These are phyloP conservation scores for Cardiocondyla obscurior DNA, from an alignment of 1,140 invertebrate species.

Conservation along the genomic window DNA sequence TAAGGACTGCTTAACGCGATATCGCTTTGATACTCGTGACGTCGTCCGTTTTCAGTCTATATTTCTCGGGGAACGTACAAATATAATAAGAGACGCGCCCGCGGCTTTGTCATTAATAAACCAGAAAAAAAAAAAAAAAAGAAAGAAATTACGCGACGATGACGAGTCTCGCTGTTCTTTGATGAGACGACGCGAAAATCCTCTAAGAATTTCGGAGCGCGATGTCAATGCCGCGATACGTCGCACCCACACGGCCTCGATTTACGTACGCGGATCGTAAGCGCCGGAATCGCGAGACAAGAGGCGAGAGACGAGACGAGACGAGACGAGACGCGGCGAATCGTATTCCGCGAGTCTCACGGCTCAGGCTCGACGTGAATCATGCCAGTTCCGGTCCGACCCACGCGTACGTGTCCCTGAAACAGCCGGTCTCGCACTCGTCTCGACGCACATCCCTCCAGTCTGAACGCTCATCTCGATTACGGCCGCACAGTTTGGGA, in stretches of 20 bases:
- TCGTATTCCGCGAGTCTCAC: conserved; percentile 75
- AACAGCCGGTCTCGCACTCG: conserved; percentile 70
- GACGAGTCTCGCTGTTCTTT: neutral
- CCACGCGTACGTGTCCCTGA: conserved; percentile 78
- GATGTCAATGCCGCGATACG: conserved; percentile 34
- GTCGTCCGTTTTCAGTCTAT: neutral
- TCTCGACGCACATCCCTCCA: conserved; percentile 61
- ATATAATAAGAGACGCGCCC: too few relatives aligned
- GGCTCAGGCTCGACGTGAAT: conserved; percentile 79
- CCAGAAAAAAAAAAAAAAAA: neutral
- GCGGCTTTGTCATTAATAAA: neutral
- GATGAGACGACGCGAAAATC: conserved; percentile 13
- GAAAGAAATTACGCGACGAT: neutral
- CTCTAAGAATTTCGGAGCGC: conserved; percentile 8
- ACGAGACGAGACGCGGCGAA: conserved; percentile 35
- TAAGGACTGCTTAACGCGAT: neutral
- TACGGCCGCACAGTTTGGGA: conserved; percentile 47
- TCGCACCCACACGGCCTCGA: conserved; percentile 5
- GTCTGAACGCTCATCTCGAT: conserved; percentile 61
- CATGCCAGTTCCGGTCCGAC: conserved; percentile 82
- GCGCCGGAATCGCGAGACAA: conserved; percentile 9
- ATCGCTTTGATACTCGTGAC: neutral
- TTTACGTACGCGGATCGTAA: neutral
- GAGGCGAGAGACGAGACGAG: conserved; percentile 26
- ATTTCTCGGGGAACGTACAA: neutral